Base-by-base conservation (phyloP, 1,140 invertebrate species). In the Drosophila nigrodunni region DNA sequence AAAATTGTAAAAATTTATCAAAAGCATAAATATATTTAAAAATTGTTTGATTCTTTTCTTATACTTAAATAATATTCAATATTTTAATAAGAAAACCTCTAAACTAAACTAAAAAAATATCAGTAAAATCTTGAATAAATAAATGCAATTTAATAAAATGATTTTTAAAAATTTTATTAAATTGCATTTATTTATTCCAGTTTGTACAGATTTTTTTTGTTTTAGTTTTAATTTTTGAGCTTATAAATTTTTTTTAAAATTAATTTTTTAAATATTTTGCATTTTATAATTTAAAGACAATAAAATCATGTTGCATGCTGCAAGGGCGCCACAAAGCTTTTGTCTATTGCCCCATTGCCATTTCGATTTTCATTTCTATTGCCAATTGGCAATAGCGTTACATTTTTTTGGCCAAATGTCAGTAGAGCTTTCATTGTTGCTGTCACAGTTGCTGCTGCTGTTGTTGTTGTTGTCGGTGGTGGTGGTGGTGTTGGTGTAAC, bases 341-440 rank as follows among this genome's bases (percentile, higher is more conserved):
- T 43, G 54, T 25, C 21, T 21, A 35, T 34, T 54, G 15, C n/a
- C 10, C 59, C 11, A 50, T 62, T 52, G 57, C 15, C 47, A 34
- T 39, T 49, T 47, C 18, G 34, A 39, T 59, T 61, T 61, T 7
- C 6, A 52, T 46, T 54, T 46, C 39, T 37, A 68, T 60, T 67
- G 55, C 52, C 62, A 67, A 59, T 54, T 54, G 30, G 9, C 55
- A 43, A 34, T 41, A 15, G 54, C 10, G 11, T 43, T 52, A 49
- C 47, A 62, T 59, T 60, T 47, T 59, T 71, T 75, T 72, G 35
- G 58, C 47, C 52, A 57, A 72, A 54, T 74, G 59, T 75, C 64
- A 35, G 8, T 7, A 73, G 74, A 86, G 82, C 82, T 85, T 80
- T 60, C 61, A 50, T 35, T 77, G 64, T 66, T 66, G 62, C 39